phyloP scores from a whole-genome alignment of 2,113 vertebrate genomes.

The Nothocercus julius region DNA sequence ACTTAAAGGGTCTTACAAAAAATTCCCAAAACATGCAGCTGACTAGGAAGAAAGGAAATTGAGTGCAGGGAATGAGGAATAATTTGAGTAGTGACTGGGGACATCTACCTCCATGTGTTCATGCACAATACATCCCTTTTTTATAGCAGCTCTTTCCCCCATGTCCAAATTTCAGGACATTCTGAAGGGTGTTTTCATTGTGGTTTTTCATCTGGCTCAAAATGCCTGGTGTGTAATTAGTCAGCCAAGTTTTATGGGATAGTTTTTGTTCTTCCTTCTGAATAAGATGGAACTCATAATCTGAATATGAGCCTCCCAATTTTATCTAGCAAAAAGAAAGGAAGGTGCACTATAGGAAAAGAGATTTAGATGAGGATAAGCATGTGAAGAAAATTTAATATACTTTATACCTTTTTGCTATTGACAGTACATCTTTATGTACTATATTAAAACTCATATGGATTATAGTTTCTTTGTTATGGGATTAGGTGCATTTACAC shows the following conservation, averaged over 20 bases:
- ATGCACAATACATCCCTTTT: background rate
- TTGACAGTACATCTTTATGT: background rate
- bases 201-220: background rate
- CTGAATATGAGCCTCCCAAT: background rate
- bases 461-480: background rate
- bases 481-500: background rate
- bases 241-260: background rate
- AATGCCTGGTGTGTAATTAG: background rate
- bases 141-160: background rate
- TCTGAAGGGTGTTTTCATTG: background rate
- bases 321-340: background rate
- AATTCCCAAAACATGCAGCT: background rate
- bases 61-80: background rate
- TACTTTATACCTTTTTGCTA: background rate
- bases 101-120: background rate
- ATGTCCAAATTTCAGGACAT: background rate
- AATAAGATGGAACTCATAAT: background rate
- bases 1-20: background rate
- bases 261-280: background rate
- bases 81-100: background rate
- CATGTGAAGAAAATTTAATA: background rate
- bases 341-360: background rate
- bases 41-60: background rate
- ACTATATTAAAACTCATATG: background rate
- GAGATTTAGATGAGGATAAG: background rate